phyloP scores from a whole-genome alignment of 2,113 vertebrate genomes.

The Dendropsophus ebraccatus region DNA sequence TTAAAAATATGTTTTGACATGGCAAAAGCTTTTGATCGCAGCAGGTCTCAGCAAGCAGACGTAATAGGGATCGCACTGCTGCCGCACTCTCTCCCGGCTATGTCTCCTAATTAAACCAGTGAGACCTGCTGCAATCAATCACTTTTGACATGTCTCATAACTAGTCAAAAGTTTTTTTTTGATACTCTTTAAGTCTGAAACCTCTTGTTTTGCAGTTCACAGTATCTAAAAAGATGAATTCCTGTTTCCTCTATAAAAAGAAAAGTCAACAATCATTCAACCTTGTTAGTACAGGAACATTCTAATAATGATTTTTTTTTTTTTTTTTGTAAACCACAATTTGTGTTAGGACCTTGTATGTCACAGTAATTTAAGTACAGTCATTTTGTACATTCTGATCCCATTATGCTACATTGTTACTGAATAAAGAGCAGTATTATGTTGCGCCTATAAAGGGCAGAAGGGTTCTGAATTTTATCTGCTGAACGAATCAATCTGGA shows the following conservation, averaged over 20 bases:
- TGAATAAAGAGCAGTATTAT: constrained; percentile 99
- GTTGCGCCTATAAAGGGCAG: constrained; percentile 98
- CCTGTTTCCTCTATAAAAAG: background rate
- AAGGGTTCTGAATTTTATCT: constrained; percentile 99
- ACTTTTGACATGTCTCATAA: too few relatives aligned
- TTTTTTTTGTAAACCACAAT: constrained; percentile 76
- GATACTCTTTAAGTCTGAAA: too few relatives aligned
- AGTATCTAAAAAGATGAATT: background rate
- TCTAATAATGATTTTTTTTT: constrained; percentile 84
- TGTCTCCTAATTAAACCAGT: too few relatives aligned
- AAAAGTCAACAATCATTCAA: constrained; percentile 75
- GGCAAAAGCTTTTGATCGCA: too few relatives aligned
- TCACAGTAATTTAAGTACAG: constrained; percentile 93
- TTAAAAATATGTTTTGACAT: too few relatives aligned
- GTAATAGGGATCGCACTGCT: too few relatives aligned
- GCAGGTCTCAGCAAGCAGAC: too few relatives aligned
- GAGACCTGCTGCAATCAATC: too few relatives aligned
- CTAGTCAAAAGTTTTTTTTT: too few relatives aligned
- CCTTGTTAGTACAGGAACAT: constrained; percentile 81
- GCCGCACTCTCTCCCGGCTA: too few relatives aligned
- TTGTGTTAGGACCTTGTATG: constrained; percentile 86
- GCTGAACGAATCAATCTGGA: constrained; percentile 99
- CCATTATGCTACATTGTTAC: constrained; percentile 99
- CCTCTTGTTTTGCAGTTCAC: background rate
- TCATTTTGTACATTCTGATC: constrained; percentile 96